Evolutionary conservation across 2,888 invertebrate genomes (phyloP).

Genomic region (Drosophila nigricruria): DNA sequence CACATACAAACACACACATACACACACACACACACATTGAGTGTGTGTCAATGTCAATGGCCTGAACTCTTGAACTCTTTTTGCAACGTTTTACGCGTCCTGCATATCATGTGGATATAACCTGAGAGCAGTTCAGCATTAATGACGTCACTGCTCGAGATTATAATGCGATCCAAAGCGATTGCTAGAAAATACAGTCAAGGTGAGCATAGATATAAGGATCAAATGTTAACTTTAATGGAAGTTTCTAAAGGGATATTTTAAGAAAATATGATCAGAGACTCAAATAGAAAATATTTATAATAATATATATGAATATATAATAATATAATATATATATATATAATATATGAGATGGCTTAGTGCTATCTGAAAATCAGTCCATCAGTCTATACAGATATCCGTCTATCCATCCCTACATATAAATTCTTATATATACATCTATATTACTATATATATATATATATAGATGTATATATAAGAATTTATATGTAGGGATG

Average conservation of each 20-base stretch:
- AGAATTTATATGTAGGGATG: no score
- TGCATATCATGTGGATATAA: slow-evolving; percentile 36
- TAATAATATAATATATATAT: no score
- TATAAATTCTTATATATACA: no score
- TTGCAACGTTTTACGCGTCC: slow-evolving; percentile 12
- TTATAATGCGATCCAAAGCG: slow-evolving; percentile 85
- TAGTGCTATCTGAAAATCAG: no score
- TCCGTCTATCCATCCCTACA: no score
- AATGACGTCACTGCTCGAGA: slow-evolving; percentile 82
- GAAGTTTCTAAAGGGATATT: no score
- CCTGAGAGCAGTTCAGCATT: slow-evolving; percentile 40
- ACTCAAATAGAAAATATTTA: no score
- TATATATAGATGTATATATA: no score
- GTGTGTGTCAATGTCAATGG: slow-evolving; percentile 76
- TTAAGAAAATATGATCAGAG: neutral
- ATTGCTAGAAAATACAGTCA: slow-evolving; percentile 84
- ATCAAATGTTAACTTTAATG: neutral
- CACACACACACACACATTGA: slow-evolving; percentile 1
- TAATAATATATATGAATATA: no score
- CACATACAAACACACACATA: slow-evolving; percentile 3
- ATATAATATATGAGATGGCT: no score
- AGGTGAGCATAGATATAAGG: slow-evolving; percentile 70
- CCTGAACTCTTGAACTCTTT: slow-evolving; percentile 53
- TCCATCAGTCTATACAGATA: no score
- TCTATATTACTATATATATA: no score